Evolutionary conservation across 1,140 invertebrate genomes (phyloP).

Genomic region (Caenorhabditis briggsae): DNA sequence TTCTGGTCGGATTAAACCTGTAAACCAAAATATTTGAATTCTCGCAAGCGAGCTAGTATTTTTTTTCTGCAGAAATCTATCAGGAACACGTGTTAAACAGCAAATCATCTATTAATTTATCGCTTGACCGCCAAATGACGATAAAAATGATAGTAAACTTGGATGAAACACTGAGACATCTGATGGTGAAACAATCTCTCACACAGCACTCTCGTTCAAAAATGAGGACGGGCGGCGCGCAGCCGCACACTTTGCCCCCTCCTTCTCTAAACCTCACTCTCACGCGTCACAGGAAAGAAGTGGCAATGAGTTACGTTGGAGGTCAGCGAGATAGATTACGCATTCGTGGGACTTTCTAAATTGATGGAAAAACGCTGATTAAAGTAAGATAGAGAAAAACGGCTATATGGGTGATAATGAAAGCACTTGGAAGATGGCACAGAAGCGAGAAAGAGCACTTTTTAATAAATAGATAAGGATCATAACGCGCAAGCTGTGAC

Average conservation of each 20-base stretch:
- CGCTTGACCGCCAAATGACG: background rate
- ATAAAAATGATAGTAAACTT: constrained; percentile 20
- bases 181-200: constrained; percentile 10
- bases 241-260: constrained; percentile 45
- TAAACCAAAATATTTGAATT: background rate
- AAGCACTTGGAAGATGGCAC: background rate
- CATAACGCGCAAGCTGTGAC: constrained; percentile 49
- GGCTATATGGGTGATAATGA: too few species aligned
- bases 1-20: constrained; percentile 44
- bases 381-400: background rate
- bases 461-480: background rate
- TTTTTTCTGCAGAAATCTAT: background rate
- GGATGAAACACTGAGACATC: background rate
- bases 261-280: constrained; percentile 48
- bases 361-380: constrained; percentile 25
- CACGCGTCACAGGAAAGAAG: background rate
- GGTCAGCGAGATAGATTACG: constrained; percentile 32
- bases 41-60: background rate
- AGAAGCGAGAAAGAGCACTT: background rate
- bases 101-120: background rate
- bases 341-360: background rate
- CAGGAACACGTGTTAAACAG: background rate
- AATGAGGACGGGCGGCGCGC: constrained; percentile 52
- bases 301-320: constrained; percentile 29
- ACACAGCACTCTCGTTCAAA: constrained; percentile 17